Base-by-base conservation (phyloP, 2,113 vertebrate species). In the Irena cyanogastra region DNA sequence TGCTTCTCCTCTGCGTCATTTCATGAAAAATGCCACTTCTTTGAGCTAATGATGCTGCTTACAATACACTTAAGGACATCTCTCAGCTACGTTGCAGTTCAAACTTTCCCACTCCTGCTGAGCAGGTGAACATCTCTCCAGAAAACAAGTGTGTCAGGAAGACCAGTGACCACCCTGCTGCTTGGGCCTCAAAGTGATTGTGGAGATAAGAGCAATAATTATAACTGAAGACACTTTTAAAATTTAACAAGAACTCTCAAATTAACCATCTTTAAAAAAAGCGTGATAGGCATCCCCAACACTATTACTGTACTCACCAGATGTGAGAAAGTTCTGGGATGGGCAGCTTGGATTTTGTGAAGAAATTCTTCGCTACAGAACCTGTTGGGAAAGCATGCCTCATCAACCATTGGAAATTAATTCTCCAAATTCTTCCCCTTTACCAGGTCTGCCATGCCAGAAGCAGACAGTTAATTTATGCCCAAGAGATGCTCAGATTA, bases 321-420 rank as follows among this genome's bases (percentile, higher is more conserved):
- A 99, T 99, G 91, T 99, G 99, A 86, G 99, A 99, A 60, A 99
- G 99, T 83, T 99, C 99, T 63, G 97, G 98, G 83, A 99, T 99
- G 9, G 99, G 98, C 47, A 99, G 98, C 95, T 99, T 99, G 61
- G 99, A 99, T 97, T 99, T 99, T 52, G 99, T 99, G 98, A 99
- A 99, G 97, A 99, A 99, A 97, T 99, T 99, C 98, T 99, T 99
- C 91, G 99, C 99, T 75, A 99, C 98, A 3, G 99, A 97, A 96
- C 99, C 99, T 99, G 93, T 77, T 95, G 96, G 90, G 89, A 90
- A 91, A 97, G 22, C 7, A 14, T 27, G 31, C 11, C 39, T 95
- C 63, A 92, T 85, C 47, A 95, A 50, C 20, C 60, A 80, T 0
- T 47, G 37, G 49, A 84, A 94, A 93, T 53, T 26, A 87, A 83